Evolutionary conservation across 1,140 invertebrate genomes (phyloP), one percentile per base, ranked within the genome.

Genomic region (Rhizoglyphus robini): DNA sequence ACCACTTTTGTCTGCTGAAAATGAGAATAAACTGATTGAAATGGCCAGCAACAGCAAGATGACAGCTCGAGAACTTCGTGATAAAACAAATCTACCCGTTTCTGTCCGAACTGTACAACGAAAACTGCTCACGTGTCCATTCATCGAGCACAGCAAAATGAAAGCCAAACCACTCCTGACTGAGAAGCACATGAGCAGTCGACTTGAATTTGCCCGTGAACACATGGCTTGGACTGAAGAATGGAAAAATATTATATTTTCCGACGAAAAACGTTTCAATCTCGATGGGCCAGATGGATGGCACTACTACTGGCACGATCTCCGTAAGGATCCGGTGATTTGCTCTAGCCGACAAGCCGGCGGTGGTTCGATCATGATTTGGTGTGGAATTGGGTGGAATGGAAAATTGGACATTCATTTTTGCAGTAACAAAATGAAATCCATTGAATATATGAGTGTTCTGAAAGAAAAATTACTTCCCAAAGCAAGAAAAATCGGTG

Each of bases 241-340:
- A 11, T 67, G 65, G 60, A 18, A 59, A 11, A 29, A 25, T 4
- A 20, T 63, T 5, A 65, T 67, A 2, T 67, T 67, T 41, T 38
- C 48, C 27, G 67, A 69, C 51, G 68, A 69, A 47, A 69, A 69
- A 30, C 68, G 68, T 27, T 69, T 65, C 23, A 70, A 70, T 57
- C 41, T 70, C 4, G 69, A 70, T 63, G 69, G 66, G 13, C 69
- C 69, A 27, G 69, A 70, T 51, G 59, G 66, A 3, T 47, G 23
- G 8, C 25, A 27, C 3, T 34, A 46, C 30, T 68, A 65, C 48
- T 67, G 63, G 62, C 47, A 30, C 5, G 66, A 67, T 46, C 38
- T 67, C 3, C 1, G 65, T 23, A 60, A 60, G 31, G 65, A 68
- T 20, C 4, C 23, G 27, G 27, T 63, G n/a, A 60, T 32, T n/a